phyloP scores from a whole-genome alignment of 2,888 invertebrate species.

The Patella depressa region DNA sequence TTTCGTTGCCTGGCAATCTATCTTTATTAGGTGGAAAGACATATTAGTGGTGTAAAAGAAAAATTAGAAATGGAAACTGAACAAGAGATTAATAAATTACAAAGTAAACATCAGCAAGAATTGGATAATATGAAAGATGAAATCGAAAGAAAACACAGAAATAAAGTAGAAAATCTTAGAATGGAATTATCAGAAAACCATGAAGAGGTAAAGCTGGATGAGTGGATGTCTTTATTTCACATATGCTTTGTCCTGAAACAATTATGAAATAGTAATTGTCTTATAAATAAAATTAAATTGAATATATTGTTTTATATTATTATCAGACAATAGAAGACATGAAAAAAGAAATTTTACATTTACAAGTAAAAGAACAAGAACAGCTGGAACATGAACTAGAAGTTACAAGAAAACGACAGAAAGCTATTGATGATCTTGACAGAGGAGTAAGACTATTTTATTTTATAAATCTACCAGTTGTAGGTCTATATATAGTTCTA shows the following conservation, averaged over 20 bases:
- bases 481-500: no score
- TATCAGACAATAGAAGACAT: conserved; percentile 52
- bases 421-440: conserved; percentile 63
- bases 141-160: conserved; percentile 57
- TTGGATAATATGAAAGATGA: conserved; percentile 59
- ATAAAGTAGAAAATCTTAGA: conserved; percentile 49
- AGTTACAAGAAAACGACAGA: conserved; percentile 59
- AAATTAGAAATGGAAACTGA: conserved; percentile 55
- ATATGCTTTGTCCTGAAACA: neutral
- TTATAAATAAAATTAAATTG: neutral
- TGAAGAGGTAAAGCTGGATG: conserved; percentile 43
- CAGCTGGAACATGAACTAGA: conserved; percentile 62
- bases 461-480: neutral
- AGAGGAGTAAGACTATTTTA: conserved; percentile 57
- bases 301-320: neutral
- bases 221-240: no score
- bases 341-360: conserved; percentile 48
- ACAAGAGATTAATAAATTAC: conserved; percentile 50
- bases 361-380: conserved; percentile 59
- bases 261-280: neutral
- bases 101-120: conserved; percentile 53
- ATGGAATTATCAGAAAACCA: conserved; percentile 50
- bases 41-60: conserved; percentile 53
- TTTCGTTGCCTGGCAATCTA: no score
- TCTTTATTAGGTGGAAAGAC: conserved; percentile 43